These are phyloP conservation scores for Pollachius pollachius DNA, from an alignment of 2,113 vertebrate species.

Conservation along the genomic window DNA sequence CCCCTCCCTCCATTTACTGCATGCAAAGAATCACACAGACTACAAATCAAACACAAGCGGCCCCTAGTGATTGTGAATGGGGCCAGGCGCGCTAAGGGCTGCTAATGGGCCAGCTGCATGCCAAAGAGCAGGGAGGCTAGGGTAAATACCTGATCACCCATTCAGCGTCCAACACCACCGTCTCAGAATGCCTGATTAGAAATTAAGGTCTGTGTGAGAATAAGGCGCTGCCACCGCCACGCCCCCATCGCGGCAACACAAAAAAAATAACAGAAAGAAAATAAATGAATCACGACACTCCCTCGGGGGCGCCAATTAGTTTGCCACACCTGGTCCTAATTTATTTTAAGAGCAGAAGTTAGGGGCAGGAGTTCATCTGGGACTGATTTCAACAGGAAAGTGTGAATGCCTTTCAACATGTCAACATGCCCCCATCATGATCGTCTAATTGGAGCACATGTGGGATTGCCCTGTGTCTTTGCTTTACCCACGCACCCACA, in stretches of 20 bases:
- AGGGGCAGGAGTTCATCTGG: conserved; percentile 30
- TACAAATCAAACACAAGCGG: too few relatives aligned
- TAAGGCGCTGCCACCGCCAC: conserved; percentile 57
- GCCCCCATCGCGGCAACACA: conserved; percentile 11
- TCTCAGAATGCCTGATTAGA: conserved; percentile 66
- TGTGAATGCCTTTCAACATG: conserved; percentile 43
- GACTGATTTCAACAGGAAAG: conserved; percentile 23
- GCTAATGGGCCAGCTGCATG: conserved; percentile 69
- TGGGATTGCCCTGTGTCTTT: conserved; percentile 20
- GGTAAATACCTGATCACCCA: conserved; percentile 68
- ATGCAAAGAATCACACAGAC: too few relatives aligned
- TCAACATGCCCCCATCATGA: conserved; percentile 47
- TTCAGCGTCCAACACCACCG: conserved; percentile 44
- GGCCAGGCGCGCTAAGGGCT: conserved; percentile 32
- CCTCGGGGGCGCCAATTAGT: conserved; percentile 40
- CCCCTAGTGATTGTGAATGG: conserved; percentile 38
- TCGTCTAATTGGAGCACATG: conserved; percentile 45
- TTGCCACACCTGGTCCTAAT: conserved; percentile 46
- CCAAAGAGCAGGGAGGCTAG: conserved; percentile 54
- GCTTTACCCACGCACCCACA: conserved; percentile 14
- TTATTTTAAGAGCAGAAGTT: conserved; percentile 20
- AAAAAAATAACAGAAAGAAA: conserved; percentile 47
- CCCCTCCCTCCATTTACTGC: too few relatives aligned
- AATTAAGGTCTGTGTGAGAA: conserved; percentile 65
- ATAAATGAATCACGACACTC: conserved; percentile 12